These are phyloP conservation scores for Octonoba sinensis DNA, from an alignment of 2,888 invertebrate species.

Conservation along the genomic window DNA sequence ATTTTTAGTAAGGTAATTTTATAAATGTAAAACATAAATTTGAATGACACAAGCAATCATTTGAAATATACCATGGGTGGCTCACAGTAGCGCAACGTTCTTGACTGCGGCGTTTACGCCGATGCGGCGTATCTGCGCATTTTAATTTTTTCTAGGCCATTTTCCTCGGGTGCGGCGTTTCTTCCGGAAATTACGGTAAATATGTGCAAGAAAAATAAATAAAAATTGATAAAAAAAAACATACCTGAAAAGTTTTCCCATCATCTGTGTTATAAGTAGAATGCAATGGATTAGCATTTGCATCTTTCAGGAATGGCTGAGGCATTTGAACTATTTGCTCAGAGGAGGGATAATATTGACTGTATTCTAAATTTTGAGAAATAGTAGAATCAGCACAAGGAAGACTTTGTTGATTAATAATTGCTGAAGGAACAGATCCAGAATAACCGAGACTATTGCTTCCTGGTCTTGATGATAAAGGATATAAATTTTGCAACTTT, in stretches of 20 bases:
- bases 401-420: slow-evolving; percentile 14
- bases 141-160: too few relatives aligned
- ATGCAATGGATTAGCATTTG: slow-evolving; percentile 51
- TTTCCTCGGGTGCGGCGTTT: too few relatives aligned
- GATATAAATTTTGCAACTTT: slow-evolving; percentile 1
- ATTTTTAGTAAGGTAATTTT: too few relatives aligned
- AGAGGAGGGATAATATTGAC: slow-evolving; percentile 1
- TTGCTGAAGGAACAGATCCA: not conserved
- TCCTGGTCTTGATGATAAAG: slow-evolving; percentile 6
- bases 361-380: slow-evolving; percentile 6
- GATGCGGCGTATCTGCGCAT: too few relatives aligned
- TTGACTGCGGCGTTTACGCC: too few relatives aligned
- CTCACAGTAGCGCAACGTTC: too few relatives aligned
- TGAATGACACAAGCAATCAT: too few relatives aligned
- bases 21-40: too few relatives aligned
- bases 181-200: too few relatives aligned
- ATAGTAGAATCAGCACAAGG: slow-evolving; percentile 1
- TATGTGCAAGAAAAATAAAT: too few relatives aligned
- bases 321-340: slow-evolving; percentile 23
- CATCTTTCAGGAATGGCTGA: slow-evolving; percentile 39
- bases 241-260: slow-evolving; percentile 18
- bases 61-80: too few relatives aligned
- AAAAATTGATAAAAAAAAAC: not conserved
- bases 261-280: slow-evolving; percentile 21
- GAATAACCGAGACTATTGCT: not conserved